Base-by-base conservation (phyloP, 1,140 invertebrate species). In the Kradibia gibbosae region DNA sequence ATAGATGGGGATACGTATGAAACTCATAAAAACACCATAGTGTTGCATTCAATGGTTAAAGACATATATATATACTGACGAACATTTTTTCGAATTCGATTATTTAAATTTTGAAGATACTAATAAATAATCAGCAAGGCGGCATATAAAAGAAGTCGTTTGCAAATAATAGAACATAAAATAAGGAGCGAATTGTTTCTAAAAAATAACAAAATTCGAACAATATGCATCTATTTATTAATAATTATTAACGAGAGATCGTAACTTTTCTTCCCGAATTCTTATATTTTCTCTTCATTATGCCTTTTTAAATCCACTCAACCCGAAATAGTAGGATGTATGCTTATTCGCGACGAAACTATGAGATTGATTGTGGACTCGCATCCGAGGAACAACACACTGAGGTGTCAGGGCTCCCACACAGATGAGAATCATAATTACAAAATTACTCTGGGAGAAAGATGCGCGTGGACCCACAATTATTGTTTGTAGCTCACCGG, bases 341-440 rank as follows among this genome's bases (percentile, higher is more conserved):
- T 55, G 34, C 25, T 15, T 31, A 34, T 67, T 53, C n/a, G 34
- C 13, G 31, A 17, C 25, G 20, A 22, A 48, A n/a, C 3, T 22
- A 17, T 20, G 39, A 36, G 62, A 20, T 36, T 39, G 28, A 67
- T n/a, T n/a, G n/a, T n/a, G n/a, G n/a, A n/a, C n/a, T n/a, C n/a
- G n/a, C n/a, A 20, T 7, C 5, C 25, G 57, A 8, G 2, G 15
- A 34, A 36, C 31, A 39, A 31, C 3, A 39, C 50, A 20, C 50
- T 5, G 15, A 81, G 79, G 79, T 81, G 79, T 81, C 79, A 81
- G 79, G 71, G 42, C 34, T 28, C 31, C 42, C 15, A 42, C n/a
- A 62, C 73, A 80, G 62, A 71, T 80, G 78, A 83, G 78, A 83
- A 80, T 80, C 31, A 83, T 83, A 83, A 83, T 83, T 83, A 80